These are phyloP conservation scores for Drosophila micromelanica DNA, from an alignment of 1,140 invertebrate species.

Conservation along the genomic window DNA sequence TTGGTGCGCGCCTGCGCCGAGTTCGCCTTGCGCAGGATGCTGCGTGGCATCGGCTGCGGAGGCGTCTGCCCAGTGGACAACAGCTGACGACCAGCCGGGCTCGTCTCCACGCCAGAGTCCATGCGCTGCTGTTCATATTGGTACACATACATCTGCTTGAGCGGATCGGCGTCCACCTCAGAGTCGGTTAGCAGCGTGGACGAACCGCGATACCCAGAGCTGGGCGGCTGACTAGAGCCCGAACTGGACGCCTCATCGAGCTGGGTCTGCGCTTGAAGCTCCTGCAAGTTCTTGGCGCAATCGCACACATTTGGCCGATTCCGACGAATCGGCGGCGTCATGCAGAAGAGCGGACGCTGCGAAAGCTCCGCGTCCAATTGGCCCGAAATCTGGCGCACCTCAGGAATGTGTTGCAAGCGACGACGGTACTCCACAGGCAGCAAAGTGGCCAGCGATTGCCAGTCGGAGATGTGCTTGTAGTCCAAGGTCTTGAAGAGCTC, in stretches of 20 bases:
- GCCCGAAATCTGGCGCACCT: conserved; percentile 85
- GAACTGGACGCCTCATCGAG: conserved; percentile 86
- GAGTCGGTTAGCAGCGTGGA: conserved; percentile 93
- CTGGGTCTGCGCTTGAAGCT: conserved; percentile 57
- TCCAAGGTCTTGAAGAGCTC: conserved; percentile 92
- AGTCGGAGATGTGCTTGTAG: conserved; percentile 93
- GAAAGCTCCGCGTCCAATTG: conserved; percentile 85
- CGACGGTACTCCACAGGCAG: conserved; percentile 92
- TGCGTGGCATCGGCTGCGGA: conserved; percentile 86
- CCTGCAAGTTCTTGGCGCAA: conserved; percentile 85
- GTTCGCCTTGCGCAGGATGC: conserved; percentile 76
- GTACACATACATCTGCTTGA: conserved; percentile 89
- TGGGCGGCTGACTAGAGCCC: conserved; percentile 91
- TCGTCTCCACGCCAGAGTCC: conserved; percentile 73
- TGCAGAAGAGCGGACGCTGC: conserved; percentile 88
- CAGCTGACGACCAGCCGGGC: conserved; percentile 49
- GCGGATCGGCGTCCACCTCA: conserved; percentile 86
- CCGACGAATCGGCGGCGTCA: conserved; percentile 86
- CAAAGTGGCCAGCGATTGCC: conserved; percentile 95
- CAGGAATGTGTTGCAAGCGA: conserved; percentile 90
- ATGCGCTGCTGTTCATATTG: conserved; percentile 89
- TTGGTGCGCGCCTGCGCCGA: conserved; percentile 86
- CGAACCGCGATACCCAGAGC: conserved; percentile 93
- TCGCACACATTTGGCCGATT: conserved; percentile 87
- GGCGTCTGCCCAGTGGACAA: conserved; percentile 25